A percentile compares a stretch with the other conserved stretches of the same genome.
These are phyloP conservation scores for Drosophila santomea DNA, from an alignment of 1,140 invertebrate genomes.

Conservation along the genomic window DNA sequence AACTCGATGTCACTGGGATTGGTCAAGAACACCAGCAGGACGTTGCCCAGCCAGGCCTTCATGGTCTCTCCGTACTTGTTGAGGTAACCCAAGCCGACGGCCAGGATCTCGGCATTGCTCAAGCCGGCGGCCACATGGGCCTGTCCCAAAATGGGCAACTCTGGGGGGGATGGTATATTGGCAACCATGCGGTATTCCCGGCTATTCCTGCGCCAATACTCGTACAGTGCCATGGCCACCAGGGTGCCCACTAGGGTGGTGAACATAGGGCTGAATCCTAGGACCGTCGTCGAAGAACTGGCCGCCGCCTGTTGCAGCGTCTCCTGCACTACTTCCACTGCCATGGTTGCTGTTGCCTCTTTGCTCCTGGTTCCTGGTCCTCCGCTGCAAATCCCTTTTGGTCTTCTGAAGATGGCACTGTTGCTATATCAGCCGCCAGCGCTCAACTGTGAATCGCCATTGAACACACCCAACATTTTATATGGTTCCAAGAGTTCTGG, in stretches of 20 bases:
- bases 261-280: constrained; percentile 60
- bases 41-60: constrained; percentile 88
- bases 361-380: constrained; percentile 13
- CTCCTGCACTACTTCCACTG: constrained; percentile 76
- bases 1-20: constrained; percentile 90
- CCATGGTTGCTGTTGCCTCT: constrained; percentile 44
- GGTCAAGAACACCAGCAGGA: constrained; percentile 87
- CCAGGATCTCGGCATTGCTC: constrained; percentile 86
- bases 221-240: constrained; percentile 62
- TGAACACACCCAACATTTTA: constrained; percentile 43
- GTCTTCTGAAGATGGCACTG: constrained; percentile 24
- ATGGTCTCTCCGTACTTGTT: constrained; percentile 87
- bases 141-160: constrained; percentile 87
- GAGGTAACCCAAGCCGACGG: constrained; percentile 82
- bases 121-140: constrained; percentile 85
- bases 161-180: constrained; percentile 85
- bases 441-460: constrained; percentile 57
- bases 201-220: constrained; percentile 74
- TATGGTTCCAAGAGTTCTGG: neutral
- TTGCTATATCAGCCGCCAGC: constrained; percentile 37
- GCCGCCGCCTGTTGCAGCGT: constrained; percentile 57
- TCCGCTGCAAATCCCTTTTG: constrained; percentile 8
- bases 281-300: neutral
- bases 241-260: constrained; percentile 66
- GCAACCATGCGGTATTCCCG: constrained; percentile 84